phyloP scores from a whole-genome alignment of 1,140 invertebrate genomes.

The Trigoniulus corallinus region DNA sequence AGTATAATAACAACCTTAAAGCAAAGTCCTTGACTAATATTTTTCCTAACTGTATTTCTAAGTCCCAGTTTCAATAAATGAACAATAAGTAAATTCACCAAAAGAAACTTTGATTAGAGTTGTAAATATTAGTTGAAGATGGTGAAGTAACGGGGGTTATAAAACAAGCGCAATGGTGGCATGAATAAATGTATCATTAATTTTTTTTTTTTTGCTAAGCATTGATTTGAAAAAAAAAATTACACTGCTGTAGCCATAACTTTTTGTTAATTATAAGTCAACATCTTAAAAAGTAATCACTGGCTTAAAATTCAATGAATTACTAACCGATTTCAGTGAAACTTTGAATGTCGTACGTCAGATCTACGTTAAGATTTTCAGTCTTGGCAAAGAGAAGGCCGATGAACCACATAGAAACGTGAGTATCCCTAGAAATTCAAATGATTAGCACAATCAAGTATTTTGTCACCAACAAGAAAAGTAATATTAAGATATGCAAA shows the following conservation, averaged over 20 bases:
- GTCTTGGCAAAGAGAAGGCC: conserved; percentile 78
- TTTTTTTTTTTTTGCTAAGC: too few species aligned
- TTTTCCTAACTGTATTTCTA: too few species aligned
- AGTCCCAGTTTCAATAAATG: too few species aligned
- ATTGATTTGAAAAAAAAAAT: not conserved
- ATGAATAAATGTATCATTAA: too few species aligned
- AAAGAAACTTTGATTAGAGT: too few species aligned
- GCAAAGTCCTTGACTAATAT: not conserved
- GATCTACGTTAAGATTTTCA: conserved; percentile 72
- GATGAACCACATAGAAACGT: conserved; percentile 89
- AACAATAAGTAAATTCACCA: too few species aligned
- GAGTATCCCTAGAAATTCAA: conserved; percentile 21
- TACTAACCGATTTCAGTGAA: conserved; percentile 52
- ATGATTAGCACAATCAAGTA: not conserved
- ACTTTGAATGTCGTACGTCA: conserved; percentile 76
- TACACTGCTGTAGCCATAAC: not conserved
- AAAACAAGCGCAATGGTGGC: too few species aligned
- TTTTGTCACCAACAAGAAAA: conserved; percentile 1
- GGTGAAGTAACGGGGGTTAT: too few species aligned
- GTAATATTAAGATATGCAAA: conserved; percentile 3
- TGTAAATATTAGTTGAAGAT: too few species aligned
- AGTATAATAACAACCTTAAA: conserved; percentile 3
- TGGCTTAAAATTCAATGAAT: conserved; percentile 2
- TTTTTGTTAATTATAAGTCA: not conserved
- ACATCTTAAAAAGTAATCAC: not conserved